Conservation (phyloP, 2,888 invertebrate species). For the Pilophorus perplexus region DNA sequence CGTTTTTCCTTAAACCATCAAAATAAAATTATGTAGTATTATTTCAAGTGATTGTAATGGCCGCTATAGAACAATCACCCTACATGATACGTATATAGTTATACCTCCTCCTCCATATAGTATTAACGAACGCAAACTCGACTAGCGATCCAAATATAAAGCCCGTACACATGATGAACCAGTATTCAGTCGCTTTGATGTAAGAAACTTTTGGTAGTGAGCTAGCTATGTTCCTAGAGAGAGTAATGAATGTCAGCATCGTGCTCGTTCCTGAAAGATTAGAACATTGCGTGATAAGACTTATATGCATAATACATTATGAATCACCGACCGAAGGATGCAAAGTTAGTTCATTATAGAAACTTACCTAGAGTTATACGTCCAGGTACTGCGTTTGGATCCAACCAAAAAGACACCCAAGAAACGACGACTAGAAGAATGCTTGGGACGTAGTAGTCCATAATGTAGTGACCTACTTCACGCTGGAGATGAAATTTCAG, state of each 20-base stretch:
- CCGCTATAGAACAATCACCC: too few species aligned
- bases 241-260: slow-evolving; percentile 82
- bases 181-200: slow-evolving; percentile 85
- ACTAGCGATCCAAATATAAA: slow-evolving; percentile 83
- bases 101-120: slow-evolving; percentile 80
- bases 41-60: too few species aligned
- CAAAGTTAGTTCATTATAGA: too few species aligned
- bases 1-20: slow-evolving; percentile 62
- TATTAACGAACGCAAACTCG: slow-evolving; percentile 86
- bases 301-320: too few species aligned
- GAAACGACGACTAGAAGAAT: slow-evolving; percentile 82
- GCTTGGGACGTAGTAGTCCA: slow-evolving; percentile 85
- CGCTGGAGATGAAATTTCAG: slow-evolving; percentile 76
- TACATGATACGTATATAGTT: too few species aligned
- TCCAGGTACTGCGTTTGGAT: slow-evolving; percentile 80
- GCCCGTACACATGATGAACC: slow-evolving; percentile 81
- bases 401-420: slow-evolving; percentile 87
- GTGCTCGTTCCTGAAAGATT: slow-evolving; percentile 70
- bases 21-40: too few species aligned
- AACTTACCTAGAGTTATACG: slow-evolving; percentile 73
- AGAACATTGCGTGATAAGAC: too few species aligned
- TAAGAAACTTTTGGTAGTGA: slow-evolving; percentile 85
- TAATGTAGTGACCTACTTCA: slow-evolving; percentile 81
- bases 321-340: too few species aligned
- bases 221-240: slow-evolving; percentile 80